phyloP scores from a whole-genome alignment of 2,888 invertebrate genomes.

The Tinea trinotella region DNA sequence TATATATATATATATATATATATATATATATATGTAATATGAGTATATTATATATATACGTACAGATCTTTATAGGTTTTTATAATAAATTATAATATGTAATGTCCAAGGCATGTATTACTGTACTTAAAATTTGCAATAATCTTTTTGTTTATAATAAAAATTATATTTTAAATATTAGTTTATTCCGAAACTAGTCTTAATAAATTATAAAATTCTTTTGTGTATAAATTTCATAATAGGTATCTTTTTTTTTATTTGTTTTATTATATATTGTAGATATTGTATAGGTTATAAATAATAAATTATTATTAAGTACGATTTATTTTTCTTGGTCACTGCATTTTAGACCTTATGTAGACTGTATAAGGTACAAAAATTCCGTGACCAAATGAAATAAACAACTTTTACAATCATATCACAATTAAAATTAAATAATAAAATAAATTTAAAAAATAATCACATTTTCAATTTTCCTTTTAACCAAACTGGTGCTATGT shows the following conservation, averaged over 20 bases:
- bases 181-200: conserved; percentile 13
- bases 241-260: not conserved
- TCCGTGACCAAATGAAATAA: too few species aligned
- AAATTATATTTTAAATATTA: not conserved
- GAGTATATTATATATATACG: too few species aligned
- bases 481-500: conserved; percentile 11
- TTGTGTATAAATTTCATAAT: conserved; percentile 1
- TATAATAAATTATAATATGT: too few species aligned
- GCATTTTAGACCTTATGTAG: too few species aligned
- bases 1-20: too few species aligned
- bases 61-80: too few species aligned
- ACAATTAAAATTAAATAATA: conserved; percentile 5
- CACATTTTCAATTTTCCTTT: conserved; percentile 24
- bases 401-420: not conserved
- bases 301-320: not conserved
- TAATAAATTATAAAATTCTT: conserved; percentile 9
- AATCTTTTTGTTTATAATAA: not conserved
- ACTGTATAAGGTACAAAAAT: too few species aligned
- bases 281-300: conserved; percentile 53
- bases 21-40: too few species aligned
- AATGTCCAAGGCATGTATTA: not conserved
- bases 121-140: not conserved
- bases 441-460: conserved; percentile 2
- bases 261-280: conserved; percentile 44
- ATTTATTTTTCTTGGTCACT: too few species aligned